These are phyloP conservation scores for Dunckerocampus dactyliophorus DNA, from an alignment of 2,113 vertebrate species.

Conservation along the genomic window DNA sequence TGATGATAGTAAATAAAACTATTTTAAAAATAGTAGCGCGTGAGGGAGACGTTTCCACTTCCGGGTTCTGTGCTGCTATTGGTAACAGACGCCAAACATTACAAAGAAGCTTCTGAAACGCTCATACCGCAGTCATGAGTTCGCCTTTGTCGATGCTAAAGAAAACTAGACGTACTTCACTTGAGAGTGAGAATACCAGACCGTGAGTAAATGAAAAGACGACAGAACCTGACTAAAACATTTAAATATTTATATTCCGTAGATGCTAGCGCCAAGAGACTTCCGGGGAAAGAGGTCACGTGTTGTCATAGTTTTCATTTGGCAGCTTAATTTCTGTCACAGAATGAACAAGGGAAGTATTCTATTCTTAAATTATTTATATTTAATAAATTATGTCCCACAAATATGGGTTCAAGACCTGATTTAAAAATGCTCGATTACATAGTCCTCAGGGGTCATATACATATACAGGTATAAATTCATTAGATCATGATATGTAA, in stretches of 20 bases:
- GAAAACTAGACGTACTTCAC: conserved; percentile 59
- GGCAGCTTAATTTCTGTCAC: no score
- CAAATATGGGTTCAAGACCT: not conserved
- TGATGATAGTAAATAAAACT: not conserved
- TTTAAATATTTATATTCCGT: conserved; percentile 2
- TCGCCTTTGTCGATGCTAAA: conserved; percentile 69
- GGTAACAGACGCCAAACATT: conserved; percentile 32
- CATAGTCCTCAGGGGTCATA: no score
- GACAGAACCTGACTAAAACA: not conserved
- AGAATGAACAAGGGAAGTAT: not conserved
- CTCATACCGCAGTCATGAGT: conserved; percentile 51
- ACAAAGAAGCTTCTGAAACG: not conserved
- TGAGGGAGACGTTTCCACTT: not conserved
- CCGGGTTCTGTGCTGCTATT: conserved; percentile 30
- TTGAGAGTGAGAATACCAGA: conserved; percentile 18
- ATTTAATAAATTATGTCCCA: not conserved
- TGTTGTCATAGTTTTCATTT: not conserved
- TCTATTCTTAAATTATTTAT: not conserved
- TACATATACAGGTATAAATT: no score
- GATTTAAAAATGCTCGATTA: not conserved
- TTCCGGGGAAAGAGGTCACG: not conserved
- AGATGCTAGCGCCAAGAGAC: not conserved
- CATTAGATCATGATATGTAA: no score
- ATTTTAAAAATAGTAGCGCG: not conserved
- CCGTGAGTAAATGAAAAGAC: conserved; percentile 1